These are phyloP conservation scores for Rhopalosiphum maidis DNA, from an alignment of 1,140 invertebrate genomes.

Conservation along the genomic window DNA sequence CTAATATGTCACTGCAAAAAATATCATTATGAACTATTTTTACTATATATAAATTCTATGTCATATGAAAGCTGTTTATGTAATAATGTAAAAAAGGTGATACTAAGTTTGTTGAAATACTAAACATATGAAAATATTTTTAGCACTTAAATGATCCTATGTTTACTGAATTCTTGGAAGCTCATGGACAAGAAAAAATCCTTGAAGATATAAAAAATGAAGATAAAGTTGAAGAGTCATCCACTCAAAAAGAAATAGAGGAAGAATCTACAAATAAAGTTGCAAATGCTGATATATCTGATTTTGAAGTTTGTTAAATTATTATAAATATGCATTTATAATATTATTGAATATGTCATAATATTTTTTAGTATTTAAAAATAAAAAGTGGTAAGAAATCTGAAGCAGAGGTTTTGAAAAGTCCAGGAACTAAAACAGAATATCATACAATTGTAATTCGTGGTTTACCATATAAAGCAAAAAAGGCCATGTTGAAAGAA, in stretches of 20 bases:
- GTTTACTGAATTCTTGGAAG: slow-evolving; percentile 87
- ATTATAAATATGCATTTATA: slow-evolving; percentile 28
- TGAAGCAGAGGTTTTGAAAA: slow-evolving; percentile 62
- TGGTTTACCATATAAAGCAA: slow-evolving; percentile 74
- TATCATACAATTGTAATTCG: slow-evolving; percentile 63
- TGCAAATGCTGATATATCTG: slow-evolving; percentile 54
- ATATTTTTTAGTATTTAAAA: slow-evolving; percentile 62
- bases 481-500: slow-evolving; percentile 81
- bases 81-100: background rate
- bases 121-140: slow-evolving; percentile 1
- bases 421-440: slow-evolving; percentile 21
- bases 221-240: slow-evolving; percentile 59
- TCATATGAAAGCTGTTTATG: background rate
- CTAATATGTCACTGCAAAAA: background rate
- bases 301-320: slow-evolving; percentile 51
- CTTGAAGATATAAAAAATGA: slow-evolving; percentile 65
- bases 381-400: slow-evolving; percentile 61
- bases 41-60: background rate
- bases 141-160: slow-evolving; percentile 87
- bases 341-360: background rate
- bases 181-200: slow-evolving; percentile 69
- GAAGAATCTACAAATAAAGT: slow-evolving; percentile 48
- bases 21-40: background rate
- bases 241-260: slow-evolving; percentile 43
- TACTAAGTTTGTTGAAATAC: background rate